Base-by-base conservation (phyloP, 2,888 invertebrate genomes). In the Stomorhina lunata region DNA sequence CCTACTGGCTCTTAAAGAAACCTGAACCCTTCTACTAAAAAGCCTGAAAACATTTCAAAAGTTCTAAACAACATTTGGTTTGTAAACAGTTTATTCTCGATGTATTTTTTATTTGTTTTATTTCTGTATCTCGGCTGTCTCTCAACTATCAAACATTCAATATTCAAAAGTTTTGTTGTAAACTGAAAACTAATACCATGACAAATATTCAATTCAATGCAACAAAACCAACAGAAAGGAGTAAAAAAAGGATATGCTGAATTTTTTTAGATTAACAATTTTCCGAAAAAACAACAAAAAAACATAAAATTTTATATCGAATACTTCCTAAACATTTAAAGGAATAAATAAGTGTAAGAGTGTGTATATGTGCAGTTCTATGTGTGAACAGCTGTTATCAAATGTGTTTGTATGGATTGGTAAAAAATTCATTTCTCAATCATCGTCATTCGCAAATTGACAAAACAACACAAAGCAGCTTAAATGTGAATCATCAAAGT, bases 381-480 rank as follows among this genome's bases (percentile, higher is more conserved):
- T 12, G 45, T 15, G 15, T 27, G n/a, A 29, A 10, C 27, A 12
- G n/a, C 7, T 40, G 43, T 17, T 10, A 4, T 4, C 10, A 48
- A 6, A 34, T 53, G 45, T 53, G 12, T 43, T 10, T 53, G 9
- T 5, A 10, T 20, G 17, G 17, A 32, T 15, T 22, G n/a, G 27
- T 37, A 59, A 25, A 61, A 53, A 40, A 53, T 68, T 37, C n/a
- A 68, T 59, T 75, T 75, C 65, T 50, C 80, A 80, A 80, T 80
- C 66, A 80, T 32, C 63, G 53, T 25, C 59, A 72, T 66, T 72
- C 61, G 53, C 48, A 59, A 72, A 71, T 71, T 77, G 66, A 72
- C 71, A 71, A 72, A 37, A 77, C 81, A 71, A 50, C 80, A 65
- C 65, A 80, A 80, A 80, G 63, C 75, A 66, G 72, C 71, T 77